These are phyloP conservation scores for Passer domesticus DNA, from an alignment of 2,113 vertebrate genomes.

Conservation along the genomic window DNA sequence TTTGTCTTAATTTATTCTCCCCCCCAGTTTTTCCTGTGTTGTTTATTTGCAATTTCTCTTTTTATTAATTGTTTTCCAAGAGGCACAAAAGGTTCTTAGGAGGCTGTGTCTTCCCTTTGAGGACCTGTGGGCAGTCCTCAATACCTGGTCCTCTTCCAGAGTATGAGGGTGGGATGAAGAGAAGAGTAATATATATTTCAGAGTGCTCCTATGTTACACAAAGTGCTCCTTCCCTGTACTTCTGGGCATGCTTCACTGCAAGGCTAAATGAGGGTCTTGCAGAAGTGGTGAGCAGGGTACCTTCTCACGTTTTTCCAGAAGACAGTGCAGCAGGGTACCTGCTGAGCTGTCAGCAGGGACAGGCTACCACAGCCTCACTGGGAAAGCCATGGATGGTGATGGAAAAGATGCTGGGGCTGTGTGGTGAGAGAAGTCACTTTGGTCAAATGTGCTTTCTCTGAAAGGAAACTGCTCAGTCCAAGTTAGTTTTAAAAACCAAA, in stretches of 20 bases:
- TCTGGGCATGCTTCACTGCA: background rate
- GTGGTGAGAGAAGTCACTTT: background rate
- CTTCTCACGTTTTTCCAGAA: background rate
- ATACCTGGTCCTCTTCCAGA: background rate
- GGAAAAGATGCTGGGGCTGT: background rate
- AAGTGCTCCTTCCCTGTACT: background rate
- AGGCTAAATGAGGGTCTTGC: background rate
- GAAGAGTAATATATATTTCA: background rate
- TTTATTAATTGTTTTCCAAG: background rate
- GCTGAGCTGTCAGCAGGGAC: accelerated
- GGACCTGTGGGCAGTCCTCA: background rate
- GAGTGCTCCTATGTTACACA: background rate
- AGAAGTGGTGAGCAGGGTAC: background rate
- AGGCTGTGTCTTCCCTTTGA: background rate
- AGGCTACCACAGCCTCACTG: accelerated
- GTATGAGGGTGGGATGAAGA: background rate
- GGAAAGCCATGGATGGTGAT: background rate
- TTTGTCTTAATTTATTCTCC: background rate
- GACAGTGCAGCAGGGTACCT: background rate
- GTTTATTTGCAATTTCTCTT: background rate
- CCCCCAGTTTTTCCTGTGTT: background rate
- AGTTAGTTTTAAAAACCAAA: background rate
- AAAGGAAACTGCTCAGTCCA: background rate
- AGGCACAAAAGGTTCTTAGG: background rate
- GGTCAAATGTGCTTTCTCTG: background rate